A percentile compares a stretch with the other conserved stretches of the same genome.
phyloP scores from a whole-genome alignment of 2,113 vertebrate species.

The Poeciliopsis occidentalis region DNA sequence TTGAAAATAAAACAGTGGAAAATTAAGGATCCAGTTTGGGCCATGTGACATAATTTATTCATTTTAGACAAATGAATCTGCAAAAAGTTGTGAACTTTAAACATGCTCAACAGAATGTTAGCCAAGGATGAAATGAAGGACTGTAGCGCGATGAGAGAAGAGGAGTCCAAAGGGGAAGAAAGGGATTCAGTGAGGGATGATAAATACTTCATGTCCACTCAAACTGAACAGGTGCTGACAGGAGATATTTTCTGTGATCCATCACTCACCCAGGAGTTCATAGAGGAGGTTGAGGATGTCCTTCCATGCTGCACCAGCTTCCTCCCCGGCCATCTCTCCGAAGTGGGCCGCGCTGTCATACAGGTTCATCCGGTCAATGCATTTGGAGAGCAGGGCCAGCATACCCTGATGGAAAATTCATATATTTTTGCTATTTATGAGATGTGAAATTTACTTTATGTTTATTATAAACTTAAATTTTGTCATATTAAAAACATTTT shows the following conservation, averaged over 20 bases:
- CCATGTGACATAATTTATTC: constrained; percentile 6
- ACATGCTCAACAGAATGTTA: constrained; percentile 20
- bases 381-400: constrained; percentile 90
- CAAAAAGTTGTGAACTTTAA: constrained; percentile 19
- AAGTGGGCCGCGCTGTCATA: constrained; percentile 92
- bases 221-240: constrained; percentile 43
- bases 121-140: constrained; percentile 16
- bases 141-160: background rate
- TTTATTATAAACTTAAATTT: background rate
- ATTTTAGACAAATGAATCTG: background rate
- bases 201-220: constrained; percentile 43
- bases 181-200: constrained; percentile 22
- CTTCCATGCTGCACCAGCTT: constrained; percentile 89
- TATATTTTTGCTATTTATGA: background rate
- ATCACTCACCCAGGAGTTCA: constrained; percentile 87
- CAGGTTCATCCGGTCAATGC: constrained; percentile 93
- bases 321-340: constrained; percentile 87
- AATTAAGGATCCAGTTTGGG: constrained; percentile 23
- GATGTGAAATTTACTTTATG: background rate
- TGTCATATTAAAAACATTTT: background rate
- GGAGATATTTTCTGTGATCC: constrained; percentile 30
- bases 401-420: constrained; percentile 84
- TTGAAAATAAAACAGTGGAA: constrained; percentile 36
- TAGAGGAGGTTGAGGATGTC: constrained; percentile 95
- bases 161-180: background rate